Conservation (phyloP, 1,140 invertebrate species). For the Diachasma alloeum region DNA sequence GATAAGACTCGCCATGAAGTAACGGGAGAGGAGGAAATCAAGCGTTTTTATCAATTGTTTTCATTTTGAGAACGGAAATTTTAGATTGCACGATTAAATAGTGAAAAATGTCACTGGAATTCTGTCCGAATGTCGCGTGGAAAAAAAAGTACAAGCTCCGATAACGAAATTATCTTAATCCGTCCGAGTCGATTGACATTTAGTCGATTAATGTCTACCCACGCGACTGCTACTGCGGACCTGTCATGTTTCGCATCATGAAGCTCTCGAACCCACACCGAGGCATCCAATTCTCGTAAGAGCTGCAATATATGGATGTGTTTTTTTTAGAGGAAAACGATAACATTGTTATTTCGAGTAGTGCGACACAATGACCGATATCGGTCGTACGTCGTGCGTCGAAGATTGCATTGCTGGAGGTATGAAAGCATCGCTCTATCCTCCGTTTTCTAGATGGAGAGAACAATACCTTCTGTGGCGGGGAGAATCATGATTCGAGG, state of each 20-base stretch:
- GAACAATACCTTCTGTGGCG: not conserved
- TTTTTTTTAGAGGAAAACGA: not conserved
- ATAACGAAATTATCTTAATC: slow-evolving; percentile 54
- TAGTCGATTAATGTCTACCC: slow-evolving; percentile 40
- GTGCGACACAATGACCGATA: slow-evolving; percentile 31
- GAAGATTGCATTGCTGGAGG: slow-evolving; percentile 30
- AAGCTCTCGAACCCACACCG: not conserved
- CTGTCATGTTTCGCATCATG: not conserved
- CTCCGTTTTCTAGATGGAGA: not conserved
- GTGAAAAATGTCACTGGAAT: not conserved
- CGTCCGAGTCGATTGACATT: slow-evolving; percentile 49
- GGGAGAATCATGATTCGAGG: not conserved
- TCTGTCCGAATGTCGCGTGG: not conserved
- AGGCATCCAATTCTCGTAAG: not conserved
- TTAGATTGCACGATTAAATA: not conserved
- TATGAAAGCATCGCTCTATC: slow-evolving; percentile 18
- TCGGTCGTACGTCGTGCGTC: slow-evolving; percentile 7
- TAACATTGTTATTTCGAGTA: slow-evolving; percentile 28
- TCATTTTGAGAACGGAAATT: not conserved
- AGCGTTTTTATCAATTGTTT: too few species aligned
- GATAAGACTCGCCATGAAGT: not conserved
- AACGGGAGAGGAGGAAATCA: too few species aligned
- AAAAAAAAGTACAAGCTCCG: not conserved
- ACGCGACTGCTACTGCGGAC: not conserved
- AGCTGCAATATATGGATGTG: not conserved